These are phyloP conservation scores for Eriosoma lanigerum DNA, from an alignment of 1,140 invertebrate genomes.

Conservation along the genomic window DNA sequence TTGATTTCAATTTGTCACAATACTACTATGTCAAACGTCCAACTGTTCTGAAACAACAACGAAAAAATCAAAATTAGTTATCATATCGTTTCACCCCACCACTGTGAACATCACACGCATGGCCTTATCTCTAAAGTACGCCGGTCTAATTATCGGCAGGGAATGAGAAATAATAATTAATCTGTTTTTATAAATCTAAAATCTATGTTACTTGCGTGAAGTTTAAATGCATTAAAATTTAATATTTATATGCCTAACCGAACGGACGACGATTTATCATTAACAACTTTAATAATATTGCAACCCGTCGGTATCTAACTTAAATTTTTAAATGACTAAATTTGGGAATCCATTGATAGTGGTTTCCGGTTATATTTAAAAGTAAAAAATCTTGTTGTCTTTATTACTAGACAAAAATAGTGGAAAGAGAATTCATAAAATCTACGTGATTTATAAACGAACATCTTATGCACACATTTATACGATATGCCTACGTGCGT, in stretches of 20 bases:
- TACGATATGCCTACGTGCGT: background rate
- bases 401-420: background rate
- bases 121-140: conserved; percentile 6
- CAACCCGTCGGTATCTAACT: background rate
- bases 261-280: background rate
- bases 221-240: background rate
- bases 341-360: background rate
- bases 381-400: background rate
- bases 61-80: conserved; percentile 46
- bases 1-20: background rate
- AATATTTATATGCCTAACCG: background rate
- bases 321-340: too few relatives aligned
- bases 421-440: background rate
- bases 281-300: background rate
- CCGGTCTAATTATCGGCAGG: background rate
- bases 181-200: background rate
- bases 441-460: background rate
- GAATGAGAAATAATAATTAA: background rate
- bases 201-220: too few relatives aligned
- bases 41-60: conserved; percentile 36
- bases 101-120: background rate
- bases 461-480: background rate
- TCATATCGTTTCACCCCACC: background rate
- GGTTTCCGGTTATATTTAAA: background rate
- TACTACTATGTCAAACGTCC: conserved; percentile 19